Base-by-base conservation (phyloP, 2,797 vertebrate species). In the Valencia hispanica region DNA sequence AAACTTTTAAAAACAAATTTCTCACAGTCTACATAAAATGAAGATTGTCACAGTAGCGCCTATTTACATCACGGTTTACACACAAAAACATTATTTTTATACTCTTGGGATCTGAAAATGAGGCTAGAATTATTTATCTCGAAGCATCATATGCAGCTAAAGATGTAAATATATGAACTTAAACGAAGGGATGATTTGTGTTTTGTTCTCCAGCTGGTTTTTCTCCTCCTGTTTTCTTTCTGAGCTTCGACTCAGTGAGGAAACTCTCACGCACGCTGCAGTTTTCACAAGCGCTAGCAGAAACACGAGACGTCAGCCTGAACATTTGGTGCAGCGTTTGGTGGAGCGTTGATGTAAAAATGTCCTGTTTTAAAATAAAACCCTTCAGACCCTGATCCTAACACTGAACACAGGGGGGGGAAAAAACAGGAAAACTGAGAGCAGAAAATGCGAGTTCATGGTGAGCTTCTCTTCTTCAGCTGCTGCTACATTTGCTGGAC, bases 41-140 rank as follows among this genome's bases (percentile, higher is more conserved):
- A 75, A 71, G 89, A 91, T 92, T 88, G 88, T 91, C 91, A 86
- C 91, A 87, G 78, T 81, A 80, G 87, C 86, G 47, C 72, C 45
- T 84, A 80, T 90, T 88, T 87, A 90, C 81, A 80, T 70, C 73
- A 81, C n/a, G 50, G 83, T 81, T 65, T 61, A 84, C 73, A 84
- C 74, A 34, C 20, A 36, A n/a, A 41, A 66, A 66, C 63, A 41
- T 36, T n/a, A 25, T 39, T 66, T 39, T 39, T 39, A 65, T 4
- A 11, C 63, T 41, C 32, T 20, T 51, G 32, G 20, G 61, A 25
- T 20, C 34, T 39, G 34, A 66, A 41, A 39, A 66, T 25, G 36
- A 66, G 36, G 34, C 22, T 36, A 68, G 25, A 68, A 41, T 68
- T 36, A 25, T 51, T 51, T 7, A 25, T 22, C 18, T 22, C 2